These are phyloP conservation scores for Procavia capensis DNA, from an alignment of 2,113 vertebrate genomes.

Conservation along the genomic window DNA sequence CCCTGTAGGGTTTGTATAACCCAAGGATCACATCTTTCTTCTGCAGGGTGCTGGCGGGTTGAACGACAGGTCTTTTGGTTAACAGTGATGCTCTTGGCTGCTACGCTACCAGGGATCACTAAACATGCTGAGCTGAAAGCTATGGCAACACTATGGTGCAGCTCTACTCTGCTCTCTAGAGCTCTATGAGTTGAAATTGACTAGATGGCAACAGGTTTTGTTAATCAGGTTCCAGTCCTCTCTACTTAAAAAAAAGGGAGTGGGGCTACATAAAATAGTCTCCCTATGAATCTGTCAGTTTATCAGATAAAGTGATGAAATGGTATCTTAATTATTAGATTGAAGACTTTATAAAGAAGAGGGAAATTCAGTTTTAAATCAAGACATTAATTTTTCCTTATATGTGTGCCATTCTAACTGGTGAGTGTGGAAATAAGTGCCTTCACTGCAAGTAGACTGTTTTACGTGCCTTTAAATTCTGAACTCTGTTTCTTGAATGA, in stretches of 20 bases:
- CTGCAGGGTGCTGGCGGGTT: background rate
- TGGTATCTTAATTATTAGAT: background rate
- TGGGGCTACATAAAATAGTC: background rate
- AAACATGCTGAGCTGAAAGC: background rate
- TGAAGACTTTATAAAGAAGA: background rate
- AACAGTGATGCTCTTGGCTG: background rate
- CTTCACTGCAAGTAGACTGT: background rate
- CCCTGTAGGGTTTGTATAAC: background rate
- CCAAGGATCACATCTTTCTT: background rate
- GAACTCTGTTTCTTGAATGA: background rate
- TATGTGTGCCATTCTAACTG: background rate
- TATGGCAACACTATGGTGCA: background rate
- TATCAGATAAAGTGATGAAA: background rate
- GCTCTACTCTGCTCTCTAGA: background rate
- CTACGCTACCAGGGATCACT: background rate
- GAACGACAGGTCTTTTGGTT: background rate
- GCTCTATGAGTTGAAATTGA: background rate
- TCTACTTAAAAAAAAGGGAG: background rate
- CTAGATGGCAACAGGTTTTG: background rate
- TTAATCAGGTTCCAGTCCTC: background rate
- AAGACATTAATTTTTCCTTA: background rate
- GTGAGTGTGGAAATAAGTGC: background rate
- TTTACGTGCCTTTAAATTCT: constrained; percentile 35
- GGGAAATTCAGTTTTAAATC: constrained; percentile 46
- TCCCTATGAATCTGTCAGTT: too few species aligned